Conservation (phyloP, 2,113 vertebrate genomes). For the Epinephelus lanceolatus region DNA sequence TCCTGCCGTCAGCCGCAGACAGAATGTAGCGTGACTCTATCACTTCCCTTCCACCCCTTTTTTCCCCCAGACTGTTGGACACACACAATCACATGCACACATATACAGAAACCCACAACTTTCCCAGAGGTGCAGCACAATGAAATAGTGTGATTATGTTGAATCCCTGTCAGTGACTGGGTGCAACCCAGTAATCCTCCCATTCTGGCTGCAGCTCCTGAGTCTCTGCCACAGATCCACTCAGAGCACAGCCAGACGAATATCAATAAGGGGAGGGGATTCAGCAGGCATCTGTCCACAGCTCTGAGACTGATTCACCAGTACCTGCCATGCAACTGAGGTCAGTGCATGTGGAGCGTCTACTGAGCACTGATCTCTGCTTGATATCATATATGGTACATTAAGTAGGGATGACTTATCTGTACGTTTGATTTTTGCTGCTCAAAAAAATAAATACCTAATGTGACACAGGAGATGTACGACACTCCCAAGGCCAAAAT, state of each 20-base stretch:
- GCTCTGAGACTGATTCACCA: not conserved
- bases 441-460: no score
- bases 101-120: slow-evolving; percentile 2
- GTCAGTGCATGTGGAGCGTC: not conserved
- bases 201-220: slow-evolving; percentile 13
- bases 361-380: not conserved
- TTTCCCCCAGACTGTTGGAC: not conserved
- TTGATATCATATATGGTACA: not conserved
- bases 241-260: slow-evolving; percentile 12
- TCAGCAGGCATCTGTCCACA: slow-evolving; percentile 11
- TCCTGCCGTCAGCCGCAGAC: slow-evolving; percentile 28
- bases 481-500: no score
- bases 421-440: not conserved
- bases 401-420: not conserved
- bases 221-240: slow-evolving; percentile 32
- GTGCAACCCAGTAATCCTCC: slow-evolving; percentile 28
- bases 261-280: slow-evolving; percentile 15
- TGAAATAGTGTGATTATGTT: slow-evolving; percentile 24
- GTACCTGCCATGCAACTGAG: not conserved
- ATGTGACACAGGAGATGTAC: no score
- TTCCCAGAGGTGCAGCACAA: slow-evolving; percentile 42
- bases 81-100: slow-evolving; percentile 2
- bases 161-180: slow-evolving; percentile 32
- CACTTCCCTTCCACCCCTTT: not conserved
- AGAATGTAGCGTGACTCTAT: slow-evolving; percentile 14